Percentiles rank a stretch among this genome's conserved stretches.
phyloP scores from a whole-genome alignment of 2,888 invertebrate species.

The Drosophila hamatofila region DNA sequence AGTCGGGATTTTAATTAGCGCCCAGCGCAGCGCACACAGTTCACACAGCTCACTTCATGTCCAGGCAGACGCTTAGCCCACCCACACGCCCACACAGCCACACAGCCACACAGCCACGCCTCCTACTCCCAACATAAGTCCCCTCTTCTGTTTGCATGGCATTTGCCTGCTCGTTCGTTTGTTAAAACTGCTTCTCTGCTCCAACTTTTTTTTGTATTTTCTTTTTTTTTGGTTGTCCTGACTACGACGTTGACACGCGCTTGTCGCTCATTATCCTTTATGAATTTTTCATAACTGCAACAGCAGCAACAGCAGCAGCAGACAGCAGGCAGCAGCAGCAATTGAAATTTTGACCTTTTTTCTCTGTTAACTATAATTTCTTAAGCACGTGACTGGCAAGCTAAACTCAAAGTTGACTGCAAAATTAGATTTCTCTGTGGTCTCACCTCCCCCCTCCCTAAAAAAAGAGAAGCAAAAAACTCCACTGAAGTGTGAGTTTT shows the following conservation, averaged over 20 bases:
- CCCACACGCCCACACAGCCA: background rate
- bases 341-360: constrained; percentile 70
- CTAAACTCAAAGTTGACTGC: constrained; percentile 60
- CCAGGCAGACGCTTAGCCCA: constrained; percentile 19
- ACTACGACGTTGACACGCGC: constrained; percentile 75
- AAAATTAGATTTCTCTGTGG: constrained; percentile 68
- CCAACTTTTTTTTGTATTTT: constrained; percentile 1
- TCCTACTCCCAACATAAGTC: background rate
- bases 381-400: constrained; percentile 73
- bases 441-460: background rate
- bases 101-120: background rate
- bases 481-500: constrained; percentile 64
- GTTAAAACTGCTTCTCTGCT: constrained; percentile 62
- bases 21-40: constrained; percentile 27
- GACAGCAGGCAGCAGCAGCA: constrained; percentile 44
- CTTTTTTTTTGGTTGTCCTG: constrained; percentile 36
- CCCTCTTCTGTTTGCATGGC: constrained; percentile 50
- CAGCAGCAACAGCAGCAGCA: constrained; percentile 44
- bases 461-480: constrained; percentile 19
- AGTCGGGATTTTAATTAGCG: constrained; percentile 75
- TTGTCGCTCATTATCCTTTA: constrained; percentile 83
- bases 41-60: constrained; percentile 41
- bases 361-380: constrained; percentile 58
- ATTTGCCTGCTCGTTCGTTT: constrained; percentile 77
- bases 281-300: constrained; percentile 83